Percentiles rank a stretch among this genome's conserved stretches.
These are phyloP conservation scores for Julus scandinavius DNA, from an alignment of 2,888 invertebrate genomes.

Conservation along the genomic window DNA sequence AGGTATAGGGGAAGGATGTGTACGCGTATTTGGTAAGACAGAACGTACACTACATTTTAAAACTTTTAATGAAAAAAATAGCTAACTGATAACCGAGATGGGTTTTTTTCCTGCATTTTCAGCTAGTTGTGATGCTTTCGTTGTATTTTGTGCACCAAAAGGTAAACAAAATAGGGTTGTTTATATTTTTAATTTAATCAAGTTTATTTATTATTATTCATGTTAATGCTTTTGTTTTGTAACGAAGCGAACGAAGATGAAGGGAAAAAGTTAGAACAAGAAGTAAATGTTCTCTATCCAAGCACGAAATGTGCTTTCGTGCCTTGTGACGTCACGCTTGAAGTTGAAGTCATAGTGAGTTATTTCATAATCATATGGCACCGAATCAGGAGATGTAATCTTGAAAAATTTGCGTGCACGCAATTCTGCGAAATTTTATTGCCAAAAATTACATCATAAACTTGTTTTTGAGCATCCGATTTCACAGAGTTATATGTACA, in stretches of 20 bases:
- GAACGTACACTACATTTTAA: too few relatives aligned
- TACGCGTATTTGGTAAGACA: constrained; percentile 51
- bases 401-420: too few relatives aligned
- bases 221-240: background rate
- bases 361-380: background rate
- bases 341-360: constrained; percentile 37
- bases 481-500: too few relatives aligned
- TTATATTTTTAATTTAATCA: background rate
- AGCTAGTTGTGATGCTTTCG: background rate
- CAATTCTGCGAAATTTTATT: too few relatives aligned
- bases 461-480: too few relatives aligned
- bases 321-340: constrained; percentile 49
- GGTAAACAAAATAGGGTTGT: background rate
- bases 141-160: constrained; percentile 1
- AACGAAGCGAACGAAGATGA: constrained; percentile 48
- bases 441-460: too few relatives aligned
- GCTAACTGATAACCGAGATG: background rate
- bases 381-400: too few relatives aligned
- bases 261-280: constrained; percentile 50
- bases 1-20: constrained; percentile 53
- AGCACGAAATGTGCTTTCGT: background rate
- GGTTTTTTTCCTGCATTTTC: background rate
- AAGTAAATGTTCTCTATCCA: constrained; percentile 26
- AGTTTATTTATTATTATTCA: background rate
- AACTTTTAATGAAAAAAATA: background rate